Evolutionary conservation across 2,797 vertebrate species (phyloP).

Genomic region (Sorex maritimensis): DNA sequence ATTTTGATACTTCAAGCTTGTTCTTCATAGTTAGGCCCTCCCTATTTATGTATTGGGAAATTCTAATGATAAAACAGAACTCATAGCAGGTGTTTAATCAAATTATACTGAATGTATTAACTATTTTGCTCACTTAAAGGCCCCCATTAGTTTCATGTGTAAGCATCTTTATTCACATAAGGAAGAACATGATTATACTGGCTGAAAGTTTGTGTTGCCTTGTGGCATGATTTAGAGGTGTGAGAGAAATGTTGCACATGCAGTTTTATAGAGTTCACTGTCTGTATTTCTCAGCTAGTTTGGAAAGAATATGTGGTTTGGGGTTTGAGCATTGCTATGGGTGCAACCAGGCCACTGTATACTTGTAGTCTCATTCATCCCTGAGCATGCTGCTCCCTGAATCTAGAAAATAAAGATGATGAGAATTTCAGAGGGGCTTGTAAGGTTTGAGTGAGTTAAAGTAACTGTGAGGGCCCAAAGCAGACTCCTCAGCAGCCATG

Average conservation of each 20-base stretch:
- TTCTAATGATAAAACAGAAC: constrained; percentile 19
- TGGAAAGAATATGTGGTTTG: neutral
- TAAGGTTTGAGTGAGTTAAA: constrained; percentile 9
- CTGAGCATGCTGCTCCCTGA: neutral
- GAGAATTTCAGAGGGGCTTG: neutral
- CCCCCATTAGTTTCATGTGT: neutral
- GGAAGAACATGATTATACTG: neutral
- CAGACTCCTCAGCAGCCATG: too few relatives aligned
- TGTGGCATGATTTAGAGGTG: neutral
- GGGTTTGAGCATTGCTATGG: neutral
- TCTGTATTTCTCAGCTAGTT: neutral
- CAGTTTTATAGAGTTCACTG: neutral
- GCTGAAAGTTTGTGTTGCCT: neutral
- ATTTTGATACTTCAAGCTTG: neutral
- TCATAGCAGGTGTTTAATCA: neutral
- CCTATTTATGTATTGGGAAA: constrained; percentile 20
- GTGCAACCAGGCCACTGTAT: too few relatives aligned
- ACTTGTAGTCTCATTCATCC: neutral
- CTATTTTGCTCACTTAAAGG: neutral
- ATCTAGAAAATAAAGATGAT: neutral
- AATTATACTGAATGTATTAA: neutral
- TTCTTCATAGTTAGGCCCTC: neutral
- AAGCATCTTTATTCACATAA: neutral
- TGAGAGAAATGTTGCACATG: neutral
- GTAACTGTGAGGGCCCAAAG: too few relatives aligned